Conservation (phyloP, 2,113 vertebrate genomes). For the Grammomys dolichurus region DNA sequence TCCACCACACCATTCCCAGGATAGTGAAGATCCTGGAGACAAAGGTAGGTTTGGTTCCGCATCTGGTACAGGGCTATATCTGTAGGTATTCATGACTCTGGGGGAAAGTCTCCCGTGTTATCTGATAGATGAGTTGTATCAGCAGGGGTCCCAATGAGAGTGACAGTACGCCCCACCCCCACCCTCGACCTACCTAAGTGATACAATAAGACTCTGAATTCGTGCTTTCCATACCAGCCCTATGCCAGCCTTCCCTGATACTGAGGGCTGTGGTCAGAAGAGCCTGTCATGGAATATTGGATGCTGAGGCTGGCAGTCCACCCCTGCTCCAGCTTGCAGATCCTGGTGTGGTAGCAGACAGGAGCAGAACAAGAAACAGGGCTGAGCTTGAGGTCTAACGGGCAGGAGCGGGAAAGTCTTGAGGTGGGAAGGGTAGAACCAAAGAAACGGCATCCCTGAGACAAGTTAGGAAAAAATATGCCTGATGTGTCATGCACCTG, state of each 20-base stretch:
- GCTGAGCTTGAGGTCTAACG: neutral
- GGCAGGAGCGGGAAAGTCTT: accelerated
- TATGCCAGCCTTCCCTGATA: accelerated
- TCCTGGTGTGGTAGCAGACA: neutral
- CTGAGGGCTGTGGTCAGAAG: neutral
- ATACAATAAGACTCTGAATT: neutral
- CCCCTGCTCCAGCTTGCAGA: neutral
- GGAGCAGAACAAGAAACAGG: neutral
- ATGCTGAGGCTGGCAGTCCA: neutral
- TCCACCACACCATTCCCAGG: neutral
- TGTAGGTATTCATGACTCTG: neutral
- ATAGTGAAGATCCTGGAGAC: neutral
- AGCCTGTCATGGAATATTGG: accelerated
- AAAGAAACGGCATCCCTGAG: neutral
- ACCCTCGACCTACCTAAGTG: neutral
- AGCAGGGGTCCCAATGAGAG: neutral
- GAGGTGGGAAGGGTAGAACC: neutral
- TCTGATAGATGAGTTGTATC: neutral
- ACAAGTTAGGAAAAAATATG: neutral
- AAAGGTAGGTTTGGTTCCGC: neutral
- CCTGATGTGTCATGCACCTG: neutral
- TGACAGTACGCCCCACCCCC: neutral
- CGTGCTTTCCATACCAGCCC: too few relatives aligned
- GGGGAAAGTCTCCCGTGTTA: neutral
- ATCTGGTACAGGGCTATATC: neutral